Percentiles rank a stretch among this genome's conserved stretches.
These are phyloP conservation scores for Halesus radiatus DNA, from an alignment of 1,140 invertebrate species.

Conservation along the genomic window DNA sequence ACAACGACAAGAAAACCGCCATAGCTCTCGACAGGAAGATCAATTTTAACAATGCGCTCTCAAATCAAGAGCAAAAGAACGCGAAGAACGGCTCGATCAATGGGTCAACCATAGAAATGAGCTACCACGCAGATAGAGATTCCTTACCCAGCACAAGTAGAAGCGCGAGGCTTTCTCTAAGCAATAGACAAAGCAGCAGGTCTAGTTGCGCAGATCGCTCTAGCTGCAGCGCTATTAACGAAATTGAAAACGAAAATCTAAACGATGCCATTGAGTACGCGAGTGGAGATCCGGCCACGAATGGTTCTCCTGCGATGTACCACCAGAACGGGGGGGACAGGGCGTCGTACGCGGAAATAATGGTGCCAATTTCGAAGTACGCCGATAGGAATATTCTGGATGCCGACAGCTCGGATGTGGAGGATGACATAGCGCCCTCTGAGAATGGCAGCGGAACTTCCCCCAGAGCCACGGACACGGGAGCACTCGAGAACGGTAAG, in stretches of 20 bases:
- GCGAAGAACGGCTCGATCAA: slow-evolving; percentile 50
- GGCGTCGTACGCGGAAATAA: slow-evolving; percentile 54
- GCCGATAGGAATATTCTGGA: slow-evolving; percentile 54
- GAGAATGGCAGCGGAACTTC: slow-evolving; percentile 56
- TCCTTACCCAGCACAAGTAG: slow-evolving; percentile 60
- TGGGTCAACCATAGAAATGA: slow-evolving; percentile 34
- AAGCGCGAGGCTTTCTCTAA: slow-evolving; percentile 63
- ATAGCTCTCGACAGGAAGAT: slow-evolving; percentile 58
- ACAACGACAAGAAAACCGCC: slow-evolving; percentile 53
- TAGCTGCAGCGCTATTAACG: slow-evolving; percentile 56
- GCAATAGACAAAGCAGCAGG: slow-evolving; percentile 63
- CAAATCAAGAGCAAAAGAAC: slow-evolving; percentile 42
- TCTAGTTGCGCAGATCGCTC: slow-evolving; percentile 53
- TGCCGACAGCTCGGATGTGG: slow-evolving; percentile 55
- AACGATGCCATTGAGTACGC: slow-evolving; percentile 45
- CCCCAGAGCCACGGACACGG: slow-evolving; percentile 51
- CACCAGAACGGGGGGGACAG: slow-evolving; percentile 53
- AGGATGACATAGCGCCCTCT: slow-evolving; percentile 54
- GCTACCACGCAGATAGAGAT: slow-evolving; percentile 41
- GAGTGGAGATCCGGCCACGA: slow-evolving; percentile 15
- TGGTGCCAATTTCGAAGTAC: slow-evolving; percentile 50
- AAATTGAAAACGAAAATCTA: slow-evolving; percentile 54
- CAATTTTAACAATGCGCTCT: slow-evolving; percentile 61
- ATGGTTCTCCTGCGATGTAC: slow-evolving; percentile 31
- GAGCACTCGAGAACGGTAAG: slow-evolving; percentile 53